A percentile compares a stretch with the other conserved stretches of the same genome.
These are phyloP conservation scores for Enteromius afrohamiltoni DNA, from an alignment of 2,797 vertebrate genomes.

Conservation along the genomic window DNA sequence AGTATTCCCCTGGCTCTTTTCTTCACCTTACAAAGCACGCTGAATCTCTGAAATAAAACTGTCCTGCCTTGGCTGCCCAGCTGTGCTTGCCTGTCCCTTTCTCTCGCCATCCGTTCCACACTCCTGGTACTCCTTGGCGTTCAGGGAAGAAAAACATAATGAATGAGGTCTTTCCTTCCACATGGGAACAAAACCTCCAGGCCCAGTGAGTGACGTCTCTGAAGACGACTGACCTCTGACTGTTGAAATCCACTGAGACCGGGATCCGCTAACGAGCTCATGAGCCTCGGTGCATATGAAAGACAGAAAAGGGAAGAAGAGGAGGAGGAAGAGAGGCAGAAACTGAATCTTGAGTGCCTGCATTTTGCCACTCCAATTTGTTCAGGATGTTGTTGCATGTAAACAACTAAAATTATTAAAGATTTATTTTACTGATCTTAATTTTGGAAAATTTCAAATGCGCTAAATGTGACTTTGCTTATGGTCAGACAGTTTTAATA, in stretches of 20 bases:
- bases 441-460: slow-evolving; percentile 1
- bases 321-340: background rate
- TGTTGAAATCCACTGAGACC: slow-evolving; percentile 27
- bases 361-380: slow-evolving; percentile 11
- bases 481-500: background rate
- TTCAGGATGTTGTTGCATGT: background rate
- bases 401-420: background rate
- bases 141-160: slow-evolving; percentile 12
- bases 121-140: slow-evolving; percentile 11
- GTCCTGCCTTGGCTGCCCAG: background rate
- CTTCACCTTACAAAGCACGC: slow-evolving; percentile 39
- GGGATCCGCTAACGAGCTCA: slow-evolving; percentile 34
- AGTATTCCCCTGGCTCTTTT: slow-evolving; percentile 22
- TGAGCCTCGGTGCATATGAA: slow-evolving; percentile 13
- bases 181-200: slow-evolving; percentile 34
- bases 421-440: background rate
- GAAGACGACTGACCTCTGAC: slow-evolving; percentile 50
- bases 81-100: slow-evolving; percentile 26
- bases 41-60: slow-evolving; percentile 26
- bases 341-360: slow-evolving; percentile 15
- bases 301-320: background rate
- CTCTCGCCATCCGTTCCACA: background rate
- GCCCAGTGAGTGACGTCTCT: slow-evolving; percentile 41
- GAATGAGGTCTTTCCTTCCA: slow-evolving; percentile 36
- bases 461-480: background rate